phyloP scores from a whole-genome alignment of 2,113 vertebrate species.

The Nothoprocta pentlandii region DNA sequence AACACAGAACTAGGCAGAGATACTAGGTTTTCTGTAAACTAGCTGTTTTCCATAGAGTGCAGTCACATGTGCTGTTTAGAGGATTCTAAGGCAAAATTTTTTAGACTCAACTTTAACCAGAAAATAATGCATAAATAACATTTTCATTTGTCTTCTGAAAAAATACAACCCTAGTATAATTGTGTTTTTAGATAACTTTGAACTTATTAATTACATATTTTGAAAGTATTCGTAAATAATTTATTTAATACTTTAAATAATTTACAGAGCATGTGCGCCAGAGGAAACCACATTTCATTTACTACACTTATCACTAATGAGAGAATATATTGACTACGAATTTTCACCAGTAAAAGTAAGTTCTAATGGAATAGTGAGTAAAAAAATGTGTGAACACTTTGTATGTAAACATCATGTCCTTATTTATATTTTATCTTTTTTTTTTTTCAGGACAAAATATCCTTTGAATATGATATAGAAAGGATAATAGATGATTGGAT shows the following conservation, averaged over 20 bases:
- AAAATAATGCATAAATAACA: neutral
- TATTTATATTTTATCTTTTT: neutral
- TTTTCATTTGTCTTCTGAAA: neutral
- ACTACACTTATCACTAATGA: conserved; percentile 97
- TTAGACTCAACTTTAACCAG: neutral
- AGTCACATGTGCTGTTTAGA: neutral
- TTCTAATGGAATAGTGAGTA: conserved; percentile 11
- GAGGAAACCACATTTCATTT: conserved; percentile 99
- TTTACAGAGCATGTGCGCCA: conserved; percentile 90
- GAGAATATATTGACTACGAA: conserved; percentile 98
- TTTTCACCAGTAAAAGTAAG: conserved; percentile 93
- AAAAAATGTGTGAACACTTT: neutral
- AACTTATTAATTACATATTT: conserved; percentile 22
- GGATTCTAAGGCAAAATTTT: neutral
- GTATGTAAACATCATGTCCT: neutral
- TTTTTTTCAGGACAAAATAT: conserved; percentile 83
- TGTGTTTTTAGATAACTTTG: neutral
- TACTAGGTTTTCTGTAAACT: neutral
- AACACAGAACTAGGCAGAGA: neutral
- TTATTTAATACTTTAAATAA: conserved; percentile 58
- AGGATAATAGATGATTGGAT: conserved; percentile 99
- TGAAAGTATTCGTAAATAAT: conserved; percentile 57
- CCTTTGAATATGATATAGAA: conserved; percentile 93
- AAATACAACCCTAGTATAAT: neutral
- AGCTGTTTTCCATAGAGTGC: neutral